These are phyloP conservation scores for Diloba caeruleocephala DNA, from an alignment of 2,888 invertebrate genomes.

Conservation along the genomic window DNA sequence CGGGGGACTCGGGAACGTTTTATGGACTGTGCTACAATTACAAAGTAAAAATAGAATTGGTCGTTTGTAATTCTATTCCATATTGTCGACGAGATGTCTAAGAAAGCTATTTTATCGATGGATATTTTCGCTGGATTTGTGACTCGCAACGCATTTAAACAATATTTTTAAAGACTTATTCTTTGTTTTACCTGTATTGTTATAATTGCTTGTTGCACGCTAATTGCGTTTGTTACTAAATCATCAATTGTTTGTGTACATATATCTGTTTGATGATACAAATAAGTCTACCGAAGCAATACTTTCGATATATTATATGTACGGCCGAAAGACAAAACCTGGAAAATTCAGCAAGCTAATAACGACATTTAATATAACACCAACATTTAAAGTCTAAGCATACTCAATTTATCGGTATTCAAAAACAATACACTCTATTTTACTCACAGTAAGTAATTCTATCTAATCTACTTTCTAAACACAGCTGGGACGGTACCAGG, in stretches of 20 bases:
- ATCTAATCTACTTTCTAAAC: conserved; percentile 59
- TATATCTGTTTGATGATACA: no score
- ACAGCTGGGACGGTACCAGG: conserved; percentile 64
- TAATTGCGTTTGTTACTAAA: conserved; percentile 1
- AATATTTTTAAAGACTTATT: no score
- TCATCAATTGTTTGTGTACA: background rate
- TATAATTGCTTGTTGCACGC: no score
- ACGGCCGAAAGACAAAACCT: no score
- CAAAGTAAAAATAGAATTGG: conserved; percentile 87
- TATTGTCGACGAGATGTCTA: conserved; percentile 69
- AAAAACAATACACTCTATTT: conserved; percentile 50
- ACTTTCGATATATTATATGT: no score
- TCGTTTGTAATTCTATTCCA: conserved; percentile 81
- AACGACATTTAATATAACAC: no score
- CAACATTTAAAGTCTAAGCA: background rate
- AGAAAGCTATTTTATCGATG: conserved; percentile 62
- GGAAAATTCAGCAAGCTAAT: no score
- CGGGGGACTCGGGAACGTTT: conserved; percentile 75
- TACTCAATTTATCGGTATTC: conserved; percentile 29
- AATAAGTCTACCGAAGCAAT: no score
- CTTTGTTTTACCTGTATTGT: no score
- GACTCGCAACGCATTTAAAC: no score
- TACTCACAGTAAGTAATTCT: conserved; percentile 47
- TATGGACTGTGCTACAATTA: conserved; percentile 87
- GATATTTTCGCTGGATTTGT: conserved; percentile 43